Evolutionary conservation across 2,888 invertebrate species (phyloP).

Genomic region (Rhopalosiphum nymphaeae): DNA sequence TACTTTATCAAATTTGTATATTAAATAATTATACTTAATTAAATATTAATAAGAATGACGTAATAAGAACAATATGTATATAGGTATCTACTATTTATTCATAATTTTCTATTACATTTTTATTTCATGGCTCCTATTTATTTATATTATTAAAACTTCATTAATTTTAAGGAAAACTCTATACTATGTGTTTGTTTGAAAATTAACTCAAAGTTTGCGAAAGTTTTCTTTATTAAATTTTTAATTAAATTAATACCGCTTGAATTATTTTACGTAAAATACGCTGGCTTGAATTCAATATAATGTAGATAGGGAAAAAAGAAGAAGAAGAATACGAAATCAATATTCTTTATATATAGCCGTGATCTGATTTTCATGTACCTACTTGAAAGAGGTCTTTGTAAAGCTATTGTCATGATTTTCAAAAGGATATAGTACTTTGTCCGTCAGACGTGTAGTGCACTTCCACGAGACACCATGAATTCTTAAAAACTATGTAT

Average conservation of each 20-base stretch:
- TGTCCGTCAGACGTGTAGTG: conserved; percentile 11
- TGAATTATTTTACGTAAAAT: conserved; percentile 44
- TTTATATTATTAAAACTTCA: conserved; percentile 39
- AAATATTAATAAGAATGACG: background rate
- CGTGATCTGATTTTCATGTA: conserved; percentile 8
- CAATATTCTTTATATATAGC: conserved; percentile 20
- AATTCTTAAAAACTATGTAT: background rate
- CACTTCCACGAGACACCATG: background rate
- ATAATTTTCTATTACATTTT: background rate
- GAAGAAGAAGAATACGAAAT: background rate
- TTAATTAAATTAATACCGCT: conserved; percentile 59
- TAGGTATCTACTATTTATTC: background rate
- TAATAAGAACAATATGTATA: background rate
- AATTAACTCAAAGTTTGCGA: conserved; percentile 29
- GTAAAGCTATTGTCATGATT: conserved; percentile 19
- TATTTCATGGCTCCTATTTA: background rate
- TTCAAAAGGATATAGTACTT: background rate
- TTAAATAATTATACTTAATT: background rate
- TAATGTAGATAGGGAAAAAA: background rate
- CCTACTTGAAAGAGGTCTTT: background rate
- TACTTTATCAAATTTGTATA: background rate
- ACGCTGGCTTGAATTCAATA: background rate
- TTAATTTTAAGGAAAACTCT: conserved; percentile 8
- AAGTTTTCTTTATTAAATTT: conserved; percentile 55
- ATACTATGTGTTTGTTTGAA: conserved; percentile 28